Percentiles rank a stretch among this genome's conserved stretches.
Evolutionary conservation across 92 coral and sea anemone genomes (phyloP).

Genomic region (Siderastrea radians): DNA sequence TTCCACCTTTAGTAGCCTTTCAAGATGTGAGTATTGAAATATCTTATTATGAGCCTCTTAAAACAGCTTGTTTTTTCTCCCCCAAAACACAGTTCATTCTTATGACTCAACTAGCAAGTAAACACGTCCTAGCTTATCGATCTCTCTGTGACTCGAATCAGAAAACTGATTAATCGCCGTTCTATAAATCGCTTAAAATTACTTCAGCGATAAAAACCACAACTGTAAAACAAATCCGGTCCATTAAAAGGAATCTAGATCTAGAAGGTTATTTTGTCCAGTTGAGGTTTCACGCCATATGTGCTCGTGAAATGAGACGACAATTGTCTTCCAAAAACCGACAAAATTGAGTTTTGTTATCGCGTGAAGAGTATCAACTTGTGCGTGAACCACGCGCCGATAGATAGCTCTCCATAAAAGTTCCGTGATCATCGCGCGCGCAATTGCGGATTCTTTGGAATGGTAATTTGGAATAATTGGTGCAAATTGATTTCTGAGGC

Average conservation of each 20-base stretch:
- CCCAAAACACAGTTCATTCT: not conserved
- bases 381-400: slow-evolving; percentile 10
- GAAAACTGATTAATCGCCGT: slow-evolving; percentile 42
- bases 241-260: slow-evolving; percentile 27
- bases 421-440: not conserved
- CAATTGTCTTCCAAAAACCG: slow-evolving; percentile 23
- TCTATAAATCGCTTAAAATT: slow-evolving; percentile 44
- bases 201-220: slow-evolving; percentile 51
- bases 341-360: slow-evolving; percentile 19
- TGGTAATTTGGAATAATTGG: slow-evolving; percentile 51
- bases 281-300: slow-evolving; percentile 35
- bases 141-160: not conserved
- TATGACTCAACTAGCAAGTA: slow-evolving; percentile 6
- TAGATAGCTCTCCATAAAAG: slow-evolving; percentile 23
- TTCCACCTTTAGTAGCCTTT: slow-evolving; percentile 12
- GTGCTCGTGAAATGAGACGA: slow-evolving; percentile 3
- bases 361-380: slow-evolving; percentile 14
- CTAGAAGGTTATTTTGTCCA: slow-evolving; percentile 10
- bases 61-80: not conserved
- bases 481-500: slow-evolving; percentile 49
- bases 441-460: slow-evolving; percentile 62
- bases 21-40: not conserved
- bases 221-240: slow-evolving; percentile 50
- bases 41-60: not conserved
- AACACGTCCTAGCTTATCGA: slow-evolving; percentile 17